These are phyloP conservation scores for Lipophrys pholis DNA, from an alignment of 2,113 vertebrate genomes.

Conservation along the genomic window DNA sequence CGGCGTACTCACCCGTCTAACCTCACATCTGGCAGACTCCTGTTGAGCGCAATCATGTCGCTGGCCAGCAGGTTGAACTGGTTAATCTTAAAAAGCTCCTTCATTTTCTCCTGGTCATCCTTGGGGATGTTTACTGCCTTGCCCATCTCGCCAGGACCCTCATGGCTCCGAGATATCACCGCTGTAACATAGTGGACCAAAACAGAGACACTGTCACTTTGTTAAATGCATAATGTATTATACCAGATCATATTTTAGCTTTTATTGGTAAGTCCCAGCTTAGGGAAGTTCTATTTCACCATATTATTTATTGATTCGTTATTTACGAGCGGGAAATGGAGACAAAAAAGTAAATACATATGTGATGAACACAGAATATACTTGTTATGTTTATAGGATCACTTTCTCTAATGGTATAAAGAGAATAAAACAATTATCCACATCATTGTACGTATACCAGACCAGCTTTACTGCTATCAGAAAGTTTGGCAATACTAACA, in stretches of 20 bases:
- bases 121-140: conserved; percentile 94
- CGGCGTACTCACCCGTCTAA: conserved; percentile 90
- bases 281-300: too few relatives aligned
- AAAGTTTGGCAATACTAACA: background rate
- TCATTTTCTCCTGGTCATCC: conserved; percentile 98
- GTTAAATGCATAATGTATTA: too few relatives aligned
- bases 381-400: background rate
- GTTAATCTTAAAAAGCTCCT: conserved; percentile 98
- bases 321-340: too few relatives aligned
- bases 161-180: conserved; percentile 93
- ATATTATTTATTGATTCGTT: too few relatives aligned
- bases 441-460: conserved; percentile 15
- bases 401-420: conserved; percentile 1
- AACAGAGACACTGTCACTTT: background rate
- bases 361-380: too few relatives aligned
- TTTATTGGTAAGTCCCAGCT: too few relatives aligned
- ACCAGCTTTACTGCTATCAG: background rate
- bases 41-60: conserved; percentile 95
- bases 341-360: too few relatives aligned
- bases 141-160: conserved; percentile 97
- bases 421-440: conserved; percentile 20
- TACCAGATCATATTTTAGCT: too few relatives aligned
- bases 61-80: conserved; percentile 99
- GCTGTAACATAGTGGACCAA: conserved; percentile 76
- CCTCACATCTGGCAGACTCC: conserved; percentile 95